Evolutionary conservation across 1,140 invertebrate species (phyloP).

Genomic region (Atta cephalotes): DNA sequence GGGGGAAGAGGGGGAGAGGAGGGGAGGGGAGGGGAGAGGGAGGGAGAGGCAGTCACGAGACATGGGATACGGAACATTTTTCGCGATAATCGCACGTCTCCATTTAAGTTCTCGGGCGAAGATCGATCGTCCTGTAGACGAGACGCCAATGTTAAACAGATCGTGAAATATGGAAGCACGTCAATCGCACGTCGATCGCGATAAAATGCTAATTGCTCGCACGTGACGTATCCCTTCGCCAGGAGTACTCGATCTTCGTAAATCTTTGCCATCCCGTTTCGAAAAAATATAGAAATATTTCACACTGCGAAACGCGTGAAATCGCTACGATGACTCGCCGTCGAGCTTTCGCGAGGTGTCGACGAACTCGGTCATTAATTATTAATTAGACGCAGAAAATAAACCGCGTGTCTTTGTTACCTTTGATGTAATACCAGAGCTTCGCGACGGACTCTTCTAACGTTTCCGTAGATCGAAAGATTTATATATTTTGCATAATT

Average conservation of each 20-base stretch:
- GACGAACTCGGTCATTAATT: background rate
- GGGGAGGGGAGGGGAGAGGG: too few relatives aligned
- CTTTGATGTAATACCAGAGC: background rate
- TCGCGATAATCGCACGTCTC: background rate
- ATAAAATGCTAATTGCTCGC: constrained; percentile 34
- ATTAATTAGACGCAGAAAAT: background rate
- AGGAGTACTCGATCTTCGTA: background rate
- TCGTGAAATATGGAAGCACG: background rate
- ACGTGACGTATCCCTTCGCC: background rate
- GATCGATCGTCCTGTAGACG: constrained; percentile 28
- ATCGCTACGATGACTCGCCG: background rate
- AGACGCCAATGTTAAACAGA: background rate
- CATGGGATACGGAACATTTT: background rate
- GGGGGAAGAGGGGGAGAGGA: background rate
- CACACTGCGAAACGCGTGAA: background rate
- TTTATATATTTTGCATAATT: background rate
- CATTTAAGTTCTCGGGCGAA: constrained; percentile 31
- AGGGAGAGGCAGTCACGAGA: background rate
- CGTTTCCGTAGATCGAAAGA: too few relatives aligned
- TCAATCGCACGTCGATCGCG: background rate
- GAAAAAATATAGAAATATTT: background rate
- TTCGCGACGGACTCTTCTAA: too few relatives aligned
- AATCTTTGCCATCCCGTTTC: background rate
- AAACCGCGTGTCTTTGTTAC: background rate
- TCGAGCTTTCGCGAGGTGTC: background rate